Conservation (phyloP, 2,797 vertebrate genomes). For the Tapera naevia region DNA sequence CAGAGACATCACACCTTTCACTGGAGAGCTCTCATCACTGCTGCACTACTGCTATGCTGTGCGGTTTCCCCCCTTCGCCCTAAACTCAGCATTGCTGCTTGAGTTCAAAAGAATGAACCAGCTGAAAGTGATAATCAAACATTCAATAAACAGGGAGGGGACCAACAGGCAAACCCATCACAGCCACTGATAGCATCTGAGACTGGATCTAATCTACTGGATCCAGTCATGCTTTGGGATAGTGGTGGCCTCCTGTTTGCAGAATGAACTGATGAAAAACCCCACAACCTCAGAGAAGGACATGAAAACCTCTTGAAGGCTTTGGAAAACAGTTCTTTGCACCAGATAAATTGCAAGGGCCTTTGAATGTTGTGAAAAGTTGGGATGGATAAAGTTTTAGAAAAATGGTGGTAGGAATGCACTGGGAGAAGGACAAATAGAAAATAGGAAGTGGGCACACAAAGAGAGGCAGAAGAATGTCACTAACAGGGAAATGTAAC, state of each 20-base stretch:
- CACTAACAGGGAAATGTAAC: neutral
- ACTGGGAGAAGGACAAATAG: neutral
- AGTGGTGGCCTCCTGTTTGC: neutral
- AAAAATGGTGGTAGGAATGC: neutral
- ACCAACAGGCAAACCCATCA: neutral
- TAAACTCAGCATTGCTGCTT: neutral
- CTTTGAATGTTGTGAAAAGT: neutral
- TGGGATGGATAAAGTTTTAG: neutral
- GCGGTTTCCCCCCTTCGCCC: neutral
- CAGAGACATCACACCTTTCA: neutral
- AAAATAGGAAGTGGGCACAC: conserved; percentile 3
- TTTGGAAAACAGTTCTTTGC: neutral
- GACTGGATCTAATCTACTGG: neutral
- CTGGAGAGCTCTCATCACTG: neutral
- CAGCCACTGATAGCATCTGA: neutral
- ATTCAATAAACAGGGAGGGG: neutral
- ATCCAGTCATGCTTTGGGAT: neutral
- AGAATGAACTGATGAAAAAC: neutral
- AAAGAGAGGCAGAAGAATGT: neutral
- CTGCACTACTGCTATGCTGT: neutral
- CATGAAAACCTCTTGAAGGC: neutral
- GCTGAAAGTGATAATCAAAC: neutral
- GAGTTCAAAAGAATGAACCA: neutral
- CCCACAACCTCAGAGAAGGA: neutral
- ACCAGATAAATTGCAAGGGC: neutral